These are phyloP conservation scores for Tolmerus cingulatus DNA, from an alignment of 2,888 invertebrate genomes.

Conservation along the genomic window DNA sequence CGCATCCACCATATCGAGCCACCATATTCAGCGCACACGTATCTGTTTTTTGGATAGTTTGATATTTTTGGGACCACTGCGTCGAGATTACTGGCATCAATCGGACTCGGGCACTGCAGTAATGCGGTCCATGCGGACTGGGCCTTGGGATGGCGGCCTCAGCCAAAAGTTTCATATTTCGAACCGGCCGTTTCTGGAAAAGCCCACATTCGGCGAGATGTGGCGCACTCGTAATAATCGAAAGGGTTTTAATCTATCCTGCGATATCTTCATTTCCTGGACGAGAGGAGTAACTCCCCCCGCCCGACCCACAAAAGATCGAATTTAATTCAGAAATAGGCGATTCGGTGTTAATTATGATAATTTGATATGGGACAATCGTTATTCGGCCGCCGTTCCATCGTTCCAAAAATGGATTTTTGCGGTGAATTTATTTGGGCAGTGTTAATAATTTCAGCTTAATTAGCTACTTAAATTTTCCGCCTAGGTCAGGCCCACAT, in stretches of 20 bases:
- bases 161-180: constrained; percentile 14
- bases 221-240: constrained; percentile 12
- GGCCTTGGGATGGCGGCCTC: neutral
- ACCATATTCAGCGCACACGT: neutral
- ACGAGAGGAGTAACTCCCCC: neutral
- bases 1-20: neutral
- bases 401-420: constrained; percentile 6
- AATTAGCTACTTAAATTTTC: constrained; percentile 19
- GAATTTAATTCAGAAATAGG: constrained; percentile 23
- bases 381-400: neutral
- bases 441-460: constrained; percentile 29
- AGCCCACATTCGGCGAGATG: neutral
- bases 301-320: neutral
- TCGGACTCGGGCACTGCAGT: neutral
- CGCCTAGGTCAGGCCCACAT: neutral
- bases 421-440: constrained; percentile 22
- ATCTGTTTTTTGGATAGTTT: constrained; percentile 5
- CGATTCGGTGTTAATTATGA: constrained; percentile 20
- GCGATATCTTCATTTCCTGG: neutral
- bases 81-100: constrained; percentile 37
- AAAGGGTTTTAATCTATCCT: neutral
- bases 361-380: constrained; percentile 21
- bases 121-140: neutral
- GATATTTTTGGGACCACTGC: constrained; percentile 20
- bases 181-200: neutral